Evolutionary conservation across 1,140 invertebrate species (phyloP).

Genomic region (Solenopsis fugax): DNA sequence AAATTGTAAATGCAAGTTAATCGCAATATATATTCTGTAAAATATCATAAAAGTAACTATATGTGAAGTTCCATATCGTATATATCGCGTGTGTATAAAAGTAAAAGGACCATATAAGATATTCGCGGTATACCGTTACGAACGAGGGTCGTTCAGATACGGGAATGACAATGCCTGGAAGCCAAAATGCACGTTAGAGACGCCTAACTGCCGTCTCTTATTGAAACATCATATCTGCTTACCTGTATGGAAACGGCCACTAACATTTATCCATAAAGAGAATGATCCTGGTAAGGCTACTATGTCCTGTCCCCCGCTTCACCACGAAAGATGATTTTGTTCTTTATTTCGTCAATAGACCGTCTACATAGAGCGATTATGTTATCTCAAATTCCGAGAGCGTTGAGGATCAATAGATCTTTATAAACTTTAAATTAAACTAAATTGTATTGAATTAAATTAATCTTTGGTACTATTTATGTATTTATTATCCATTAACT

Average conservation of each 20-base stretch:
- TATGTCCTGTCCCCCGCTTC: conserved; percentile 45
- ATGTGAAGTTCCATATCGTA: conserved; percentile 38
- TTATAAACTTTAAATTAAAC: neutral
- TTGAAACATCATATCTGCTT: conserved; percentile 82
- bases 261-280: conserved; percentile 79
- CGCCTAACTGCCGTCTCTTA: conserved; percentile 80
- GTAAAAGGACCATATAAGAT: conserved; percentile 65
- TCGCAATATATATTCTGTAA: conserved; percentile 6
- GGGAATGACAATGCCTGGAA: conserved; percentile 76
- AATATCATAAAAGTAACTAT: conserved; percentile 67
- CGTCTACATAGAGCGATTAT: neutral
- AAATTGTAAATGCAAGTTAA: conserved; percentile 9
- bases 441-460: conserved; percentile 9
- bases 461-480: neutral
- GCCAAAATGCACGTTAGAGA: conserved; percentile 82
- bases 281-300: conserved; percentile 67
- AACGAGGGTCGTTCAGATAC: conserved; percentile 78
- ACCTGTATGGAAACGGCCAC: conserved; percentile 66
- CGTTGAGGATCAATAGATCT: neutral
- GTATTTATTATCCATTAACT: neutral
- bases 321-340: conserved; percentile 58
- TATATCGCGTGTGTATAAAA: conserved; percentile 70
- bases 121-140: conserved; percentile 67
- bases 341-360: conserved; percentile 19
- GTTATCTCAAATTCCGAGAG: neutral